phyloP scores from a whole-genome alignment of 1,140 invertebrate species.

The Drosophila varians region DNA sequence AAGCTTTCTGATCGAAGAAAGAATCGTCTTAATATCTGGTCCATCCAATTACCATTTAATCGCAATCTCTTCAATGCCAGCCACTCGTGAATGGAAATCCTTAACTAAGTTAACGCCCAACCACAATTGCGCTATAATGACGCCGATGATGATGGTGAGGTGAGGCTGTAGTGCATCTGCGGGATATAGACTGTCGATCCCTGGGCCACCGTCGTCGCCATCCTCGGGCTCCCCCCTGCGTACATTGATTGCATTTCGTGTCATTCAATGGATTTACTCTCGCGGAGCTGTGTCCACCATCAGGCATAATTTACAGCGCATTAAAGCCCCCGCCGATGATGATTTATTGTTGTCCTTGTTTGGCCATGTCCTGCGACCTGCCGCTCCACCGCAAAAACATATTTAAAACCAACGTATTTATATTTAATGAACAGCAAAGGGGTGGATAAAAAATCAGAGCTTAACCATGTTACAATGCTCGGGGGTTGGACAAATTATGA shows the following conservation, averaged over 20 bases:
- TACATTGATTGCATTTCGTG: slow-evolving; percentile 57
- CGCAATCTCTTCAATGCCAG: slow-evolving; percentile 27
- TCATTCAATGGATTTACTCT: slow-evolving; percentile 46
- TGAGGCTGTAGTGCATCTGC: neutral
- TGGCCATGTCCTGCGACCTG: slow-evolving; percentile 20
- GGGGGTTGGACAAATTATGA: slow-evolving; percentile 36
- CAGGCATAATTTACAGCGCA: slow-evolving; percentile 73
- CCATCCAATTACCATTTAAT: slow-evolving; percentile 48
- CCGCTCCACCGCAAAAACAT: slow-evolving; percentile 58
- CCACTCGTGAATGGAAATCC: slow-evolving; percentile 29
- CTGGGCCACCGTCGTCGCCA: slow-evolving; percentile 1
- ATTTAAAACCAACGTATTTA: slow-evolving; percentile 69
- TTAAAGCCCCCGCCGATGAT: slow-evolving; percentile 67
- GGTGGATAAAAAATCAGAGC: slow-evolving; percentile 47
- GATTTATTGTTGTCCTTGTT: slow-evolving; percentile 67
- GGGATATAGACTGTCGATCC: slow-evolving; percentile 22
- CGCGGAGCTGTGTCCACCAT: slow-evolving; percentile 25
- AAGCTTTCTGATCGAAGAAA: neutral
- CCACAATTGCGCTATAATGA: slow-evolving; percentile 19
- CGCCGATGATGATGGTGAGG: neutral
- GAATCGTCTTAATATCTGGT: slow-evolving; percentile 21
- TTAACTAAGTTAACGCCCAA: slow-evolving; percentile 42
- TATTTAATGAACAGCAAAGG: slow-evolving; percentile 65
- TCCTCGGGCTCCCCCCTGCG: slow-evolving; percentile 1
- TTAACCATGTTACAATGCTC: slow-evolving; percentile 53